Percentiles rank a stretch among this genome's conserved stretches.
phyloP scores from a whole-genome alignment of 2,888 invertebrate species.

The Micoletzkya japonica region DNA sequence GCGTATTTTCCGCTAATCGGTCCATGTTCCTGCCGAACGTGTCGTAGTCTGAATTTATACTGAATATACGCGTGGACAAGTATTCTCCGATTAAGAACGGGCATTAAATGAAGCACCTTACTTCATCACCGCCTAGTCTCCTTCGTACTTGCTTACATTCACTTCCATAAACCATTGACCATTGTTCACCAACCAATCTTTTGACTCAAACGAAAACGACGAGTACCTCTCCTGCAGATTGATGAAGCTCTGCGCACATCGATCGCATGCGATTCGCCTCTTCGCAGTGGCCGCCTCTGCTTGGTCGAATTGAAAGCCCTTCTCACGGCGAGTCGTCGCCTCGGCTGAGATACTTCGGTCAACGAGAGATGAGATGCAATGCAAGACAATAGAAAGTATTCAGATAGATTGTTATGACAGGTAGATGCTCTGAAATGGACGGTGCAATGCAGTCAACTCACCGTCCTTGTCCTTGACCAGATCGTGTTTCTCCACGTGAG shows the following conservation, averaged over 20 bases:
- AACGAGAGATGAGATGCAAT: too few relatives aligned
- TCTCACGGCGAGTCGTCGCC: not conserved
- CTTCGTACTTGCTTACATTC: too few relatives aligned
- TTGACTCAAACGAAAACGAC: not conserved
- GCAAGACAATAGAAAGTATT: too few relatives aligned
- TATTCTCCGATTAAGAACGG: too few relatives aligned
- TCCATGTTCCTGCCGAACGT: not conserved
- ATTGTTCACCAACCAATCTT: not conserved
- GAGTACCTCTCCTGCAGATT: not conserved
- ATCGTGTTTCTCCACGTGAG: slow-evolving; percentile 15
- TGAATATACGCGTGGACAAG: too few relatives aligned
- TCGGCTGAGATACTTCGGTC: not conserved
- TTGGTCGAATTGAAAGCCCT: not conserved
- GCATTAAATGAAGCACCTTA: too few relatives aligned
- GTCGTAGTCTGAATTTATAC: not conserved
- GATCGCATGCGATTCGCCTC: slow-evolving; percentile 9
- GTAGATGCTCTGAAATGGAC: not conserved
- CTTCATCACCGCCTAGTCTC: too few relatives aligned
- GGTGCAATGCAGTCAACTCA: not conserved
- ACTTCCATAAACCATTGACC: not conserved
- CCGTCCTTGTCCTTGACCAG: not conserved
- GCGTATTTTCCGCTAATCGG: not conserved
- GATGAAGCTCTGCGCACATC: slow-evolving; percentile 12
- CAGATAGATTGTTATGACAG: not conserved
- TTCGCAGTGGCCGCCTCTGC: not conserved